phyloP scores from a whole-genome alignment of 2,113 vertebrate species.

The Callocephalon fimbriatum region DNA sequence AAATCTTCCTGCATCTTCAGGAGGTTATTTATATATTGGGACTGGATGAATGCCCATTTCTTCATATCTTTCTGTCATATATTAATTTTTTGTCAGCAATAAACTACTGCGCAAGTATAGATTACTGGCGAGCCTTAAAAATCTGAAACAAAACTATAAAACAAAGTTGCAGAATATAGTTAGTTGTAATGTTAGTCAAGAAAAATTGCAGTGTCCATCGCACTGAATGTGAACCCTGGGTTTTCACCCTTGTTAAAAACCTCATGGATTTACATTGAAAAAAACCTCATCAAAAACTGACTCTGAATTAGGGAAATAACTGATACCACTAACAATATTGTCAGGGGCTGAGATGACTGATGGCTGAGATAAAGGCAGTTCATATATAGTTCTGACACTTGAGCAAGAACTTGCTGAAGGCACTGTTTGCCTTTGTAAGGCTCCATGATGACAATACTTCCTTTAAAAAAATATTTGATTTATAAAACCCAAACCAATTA shows the following conservation, averaged over 20 bases:
- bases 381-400: neutral
- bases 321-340: neutral
- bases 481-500: neutral
- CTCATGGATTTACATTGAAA: neutral
- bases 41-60: neutral
- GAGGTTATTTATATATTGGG: neutral
- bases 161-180: neutral
- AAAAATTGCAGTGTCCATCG: neutral
- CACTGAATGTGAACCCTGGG: neutral
- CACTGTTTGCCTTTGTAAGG: neutral
- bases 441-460: neutral
- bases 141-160: neutral
- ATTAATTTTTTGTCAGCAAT: neutral
- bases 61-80: neutral
- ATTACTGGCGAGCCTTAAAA: neutral
- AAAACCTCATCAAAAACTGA: neutral
- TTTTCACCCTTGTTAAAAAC: neutral
- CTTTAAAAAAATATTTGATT: neutral
- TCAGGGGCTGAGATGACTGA: neutral
- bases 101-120: neutral
- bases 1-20: neutral
- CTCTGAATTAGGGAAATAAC: neutral
- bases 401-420: neutral
- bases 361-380: neutral
- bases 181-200: neutral